Base-by-base conservation (phyloP, 2,797 vertebrate genomes). In the Sebastiscus tertius region DNA sequence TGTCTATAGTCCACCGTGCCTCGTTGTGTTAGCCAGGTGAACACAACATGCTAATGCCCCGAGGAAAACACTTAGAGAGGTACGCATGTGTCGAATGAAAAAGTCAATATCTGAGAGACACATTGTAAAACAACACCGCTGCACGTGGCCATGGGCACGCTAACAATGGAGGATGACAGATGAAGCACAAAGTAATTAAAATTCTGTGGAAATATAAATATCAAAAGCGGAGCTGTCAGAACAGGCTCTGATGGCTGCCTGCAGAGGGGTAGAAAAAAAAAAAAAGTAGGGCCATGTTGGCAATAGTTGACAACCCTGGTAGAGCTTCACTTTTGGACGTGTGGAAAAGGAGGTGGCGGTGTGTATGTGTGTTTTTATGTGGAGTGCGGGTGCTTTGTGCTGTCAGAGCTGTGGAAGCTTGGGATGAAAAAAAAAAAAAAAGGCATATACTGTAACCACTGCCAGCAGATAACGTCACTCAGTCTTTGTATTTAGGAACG, bases 161-260 rank as follows among this genome's bases (percentile, higher is more conserved):
- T 77, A 81, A 93, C 92, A 94, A 94, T 90, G 83, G 89, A 89
- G 52, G 22, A 91, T 86, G 86, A 92, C 80, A 83, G 84, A 92
- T 87, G 83, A 81, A 65, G 87, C 77, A 78, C 71, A 84, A 77
- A 79, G 81, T 93, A 93, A 96, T 96, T 95, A 94, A 92, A 92
- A 95, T 95, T 92, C 92, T 74, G 83, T 69, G 72, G 79, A 84
- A 91, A 92, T 91, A 92, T 91, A 89, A 89, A 92, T 91, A 95
- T 94, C 94, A 94, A 93, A 93, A 92, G 91, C 77, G 54, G 87
- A 87, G 88, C 93, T 94, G 94, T 93, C 93, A 92, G 82, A 91
- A 61, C 76, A 64, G 70, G 81, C 87, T 88, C 34, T 75, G 86
- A 84, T 62, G 85, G 63, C 82, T 87, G 88, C 77, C 84, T 89